Evolutionary conservation across 2,797 vertebrate species (phyloP), one percentile per base, ranked within the genome.

Genomic region (Brotula barbata): DNA sequence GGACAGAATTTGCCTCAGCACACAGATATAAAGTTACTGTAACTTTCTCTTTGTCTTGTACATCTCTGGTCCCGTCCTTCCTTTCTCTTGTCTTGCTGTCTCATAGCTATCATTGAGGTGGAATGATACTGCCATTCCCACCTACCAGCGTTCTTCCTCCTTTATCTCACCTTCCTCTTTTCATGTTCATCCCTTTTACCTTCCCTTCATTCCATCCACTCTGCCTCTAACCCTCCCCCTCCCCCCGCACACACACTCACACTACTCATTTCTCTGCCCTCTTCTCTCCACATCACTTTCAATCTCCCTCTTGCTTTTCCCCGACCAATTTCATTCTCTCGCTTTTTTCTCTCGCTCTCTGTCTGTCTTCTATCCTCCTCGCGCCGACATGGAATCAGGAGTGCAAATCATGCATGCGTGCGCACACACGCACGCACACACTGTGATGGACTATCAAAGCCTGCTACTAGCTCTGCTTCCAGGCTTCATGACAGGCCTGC

Each of bases 401-500:
- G 69, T 81, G 67, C 76, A 75, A 77, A 75, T 77, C 66, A 48
- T 34, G 25, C 37, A 19, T 28, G 25, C 25, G 25, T 28, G 8
- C 45, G 17, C 31, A 34, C 16, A 33, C 31, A 39, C 45, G 34
- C 16, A 21, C 58, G 28, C n/a, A 1, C 57, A 41, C 21, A 3
- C 70, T 49, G 49, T 20, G 41, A 36, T 42, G 58, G 55, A 58
- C 48, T 13, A 1, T 42, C 72, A 65, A 28, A 70, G 63, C 34
- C 33, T 45, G 39, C 61, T 64, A 48, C 72, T 78, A 58, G 47
- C 70, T 68, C 73, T 53, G 34, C 61, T 71, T 60, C 58, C 49
- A 58, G 63, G 45, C 56, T 67, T 77, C 71, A 77, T 75, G 74
- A 79, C 73, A 79, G 67, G 64, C 41, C 53, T 63, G 55, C 48